These are phyloP conservation scores for Noctua fimbriata DNA, from an alignment of 2,888 invertebrate species.

Conservation along the genomic window DNA sequence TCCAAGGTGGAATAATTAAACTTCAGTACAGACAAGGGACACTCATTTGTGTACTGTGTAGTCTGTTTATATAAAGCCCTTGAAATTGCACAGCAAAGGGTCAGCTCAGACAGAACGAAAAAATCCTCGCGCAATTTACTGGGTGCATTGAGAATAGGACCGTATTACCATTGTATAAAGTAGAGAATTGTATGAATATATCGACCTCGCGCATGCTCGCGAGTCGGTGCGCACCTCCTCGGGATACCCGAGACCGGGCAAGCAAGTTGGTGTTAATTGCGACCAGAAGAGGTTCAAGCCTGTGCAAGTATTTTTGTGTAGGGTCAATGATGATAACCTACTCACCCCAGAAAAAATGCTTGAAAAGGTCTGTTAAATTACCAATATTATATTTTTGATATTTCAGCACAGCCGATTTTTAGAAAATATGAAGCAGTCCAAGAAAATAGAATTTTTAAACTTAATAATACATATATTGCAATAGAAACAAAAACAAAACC, in stretches of 20 bases:
- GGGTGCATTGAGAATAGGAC: neutral
- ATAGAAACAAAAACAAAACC: constrained; percentile 6
- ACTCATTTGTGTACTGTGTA: neutral
- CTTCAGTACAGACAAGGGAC: neutral
- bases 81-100: neutral
- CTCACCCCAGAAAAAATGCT: neutral
- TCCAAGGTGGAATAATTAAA: constrained; percentile 9
- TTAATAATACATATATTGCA: neutral
- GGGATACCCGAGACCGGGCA: neutral
- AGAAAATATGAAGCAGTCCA: neutral
- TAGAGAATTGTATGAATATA: neutral
- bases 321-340: neutral
- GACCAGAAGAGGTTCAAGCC: neutral
- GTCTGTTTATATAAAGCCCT: neutral
- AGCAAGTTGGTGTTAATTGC: neutral
- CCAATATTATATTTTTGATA: neutral
- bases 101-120: neutral
- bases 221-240: neutral
- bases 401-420: constrained; percentile 13
- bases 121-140: neutral
- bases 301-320: neutral
- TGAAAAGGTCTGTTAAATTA: neutral
- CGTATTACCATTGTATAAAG: neutral
- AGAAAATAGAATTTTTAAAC: neutral
- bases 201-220: neutral